phyloP scores from a whole-genome alignment of 2,888 invertebrate genomes.

The Torymus auratus region DNA sequence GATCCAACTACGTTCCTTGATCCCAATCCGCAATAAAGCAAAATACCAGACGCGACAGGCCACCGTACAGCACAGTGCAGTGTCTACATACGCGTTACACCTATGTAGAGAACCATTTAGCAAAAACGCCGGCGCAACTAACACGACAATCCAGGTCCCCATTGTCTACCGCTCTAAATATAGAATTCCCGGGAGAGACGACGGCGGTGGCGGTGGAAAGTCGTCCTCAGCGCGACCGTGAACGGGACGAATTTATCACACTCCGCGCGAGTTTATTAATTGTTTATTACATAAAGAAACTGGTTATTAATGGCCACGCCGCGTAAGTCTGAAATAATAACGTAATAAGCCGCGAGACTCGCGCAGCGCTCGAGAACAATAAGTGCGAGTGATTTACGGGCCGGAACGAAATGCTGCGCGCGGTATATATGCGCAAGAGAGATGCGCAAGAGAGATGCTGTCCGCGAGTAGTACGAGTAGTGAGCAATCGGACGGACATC shows the following conservation, averaged over 20 bases:
- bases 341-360: slow-evolving; percentile 23
- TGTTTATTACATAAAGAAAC: slow-evolving; percentile 42
- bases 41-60: no score
- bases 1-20: no score
- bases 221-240: background rate
- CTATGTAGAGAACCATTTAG: no score
- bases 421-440: background rate
- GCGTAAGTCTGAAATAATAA: slow-evolving; percentile 33
- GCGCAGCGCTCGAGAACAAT: slow-evolving; percentile 2
- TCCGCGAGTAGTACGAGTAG: slow-evolving; percentile 29
- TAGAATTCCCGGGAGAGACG: background rate
- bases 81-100: no score
- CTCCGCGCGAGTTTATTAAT: slow-evolving; percentile 25
- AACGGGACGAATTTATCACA: slow-evolving; percentile 12
- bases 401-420: background rate
- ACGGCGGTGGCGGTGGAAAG: background rate
- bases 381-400: slow-evolving; percentile 36
- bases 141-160: no score
- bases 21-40: no score
- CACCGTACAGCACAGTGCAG: no score
- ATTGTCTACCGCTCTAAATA: no score
- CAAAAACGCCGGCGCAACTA: no score
- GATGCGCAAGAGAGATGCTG: background rate
- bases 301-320: slow-evolving; percentile 35
- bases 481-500: slow-evolving; percentile 44